phyloP scores from a whole-genome alignment of 2,888 invertebrate genomes.

The Drosophila mimica region DNA sequence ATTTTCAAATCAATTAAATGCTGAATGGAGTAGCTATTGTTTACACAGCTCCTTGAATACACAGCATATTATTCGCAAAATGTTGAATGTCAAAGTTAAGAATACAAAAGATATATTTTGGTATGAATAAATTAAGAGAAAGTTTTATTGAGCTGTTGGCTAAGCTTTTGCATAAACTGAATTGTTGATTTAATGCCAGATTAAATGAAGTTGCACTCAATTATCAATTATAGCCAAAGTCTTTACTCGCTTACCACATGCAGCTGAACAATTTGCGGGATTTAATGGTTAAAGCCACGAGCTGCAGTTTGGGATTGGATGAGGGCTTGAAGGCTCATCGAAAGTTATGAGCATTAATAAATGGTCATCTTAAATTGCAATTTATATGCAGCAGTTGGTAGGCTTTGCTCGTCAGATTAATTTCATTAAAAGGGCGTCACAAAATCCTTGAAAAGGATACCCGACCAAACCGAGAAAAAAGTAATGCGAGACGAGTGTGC shows the following conservation, averaged over 20 bases:
- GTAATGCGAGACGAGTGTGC: slow-evolving; percentile 32
- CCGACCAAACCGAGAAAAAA: slow-evolving; percentile 7
- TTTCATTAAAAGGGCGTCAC: slow-evolving; percentile 69
- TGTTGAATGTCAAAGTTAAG: not conserved
- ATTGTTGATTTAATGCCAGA: slow-evolving; percentile 30
- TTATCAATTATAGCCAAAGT: slow-evolving; percentile 31
- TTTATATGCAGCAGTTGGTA: slow-evolving; percentile 56
- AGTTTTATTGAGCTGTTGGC: slow-evolving; percentile 6
- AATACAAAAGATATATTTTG: not conserved
- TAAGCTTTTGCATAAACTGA: slow-evolving; percentile 3
- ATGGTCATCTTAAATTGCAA: slow-evolving; percentile 64
- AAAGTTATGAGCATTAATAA: slow-evolving; percentile 60
- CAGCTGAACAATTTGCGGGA: slow-evolving; percentile 1
- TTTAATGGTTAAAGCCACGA: slow-evolving; percentile 49
- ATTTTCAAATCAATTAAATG: not conserved
- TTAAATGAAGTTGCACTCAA: slow-evolving; percentile 14
- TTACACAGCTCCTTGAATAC: not conserved
- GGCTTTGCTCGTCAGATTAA: slow-evolving; percentile 56
- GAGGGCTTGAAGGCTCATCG: slow-evolving; percentile 25
- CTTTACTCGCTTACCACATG: not conserved
- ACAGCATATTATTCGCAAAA: not conserved
- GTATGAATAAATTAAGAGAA: slow-evolving; percentile 9
- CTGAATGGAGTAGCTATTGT: not conserved
- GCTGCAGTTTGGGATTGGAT: slow-evolving; percentile 12
- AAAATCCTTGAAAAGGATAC: slow-evolving; percentile 59